Evolutionary conservation across 2,113 vertebrate genomes (phyloP), one percentile per base, ranked within the genome.

Genomic region (Solenodon paradoxus): DNA sequence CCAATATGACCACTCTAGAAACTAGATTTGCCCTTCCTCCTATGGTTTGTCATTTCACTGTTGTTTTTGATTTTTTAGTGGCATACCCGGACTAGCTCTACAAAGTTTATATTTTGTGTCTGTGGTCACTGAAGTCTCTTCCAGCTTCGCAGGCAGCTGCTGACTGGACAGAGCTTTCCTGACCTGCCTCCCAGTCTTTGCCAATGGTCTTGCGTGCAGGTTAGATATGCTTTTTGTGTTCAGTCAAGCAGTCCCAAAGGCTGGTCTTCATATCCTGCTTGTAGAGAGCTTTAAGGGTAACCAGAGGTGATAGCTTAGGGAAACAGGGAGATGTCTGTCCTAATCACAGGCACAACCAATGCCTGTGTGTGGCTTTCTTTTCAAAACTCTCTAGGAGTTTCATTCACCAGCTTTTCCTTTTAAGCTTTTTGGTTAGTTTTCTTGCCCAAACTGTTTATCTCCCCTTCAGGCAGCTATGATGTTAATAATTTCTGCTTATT

Each of bases 401-500:
- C 35, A 45, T 86, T 90, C 42, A 92, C 45, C 19, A 88, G 75
- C 28, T 95, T 92, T 85, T 88, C 40, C 9, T 93, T 91, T 88
- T 61, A 83, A 79, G 55, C 51, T 68, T 90, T 88, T 53, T 45
- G 35, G 86, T 82, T 57, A 38, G 28, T 12, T 82, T 51, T 10
- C 93, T 96, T 92, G 53, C 19, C 20, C 69, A 28, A 78, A 83
- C n/a, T 63, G 16, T 79, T n/a, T 53, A 28, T 45, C 16, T 47
- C 49, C 26, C 38, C 26, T 19, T 81, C 35, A 77, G 66, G 30
- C 87, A 91, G 49, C 35, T 83, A 57, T 7, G 57, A 5, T 77
- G 74, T 64, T 81, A 86, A 92, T 66, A 89, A 82, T 82, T 72
- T 32, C 57, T 86, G 26, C 74, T 49, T 84, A 87, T 78, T 89